Evolutionary conservation across 2,888 invertebrate species (phyloP).

Genomic region (Aphidoletes aphidimyza): DNA sequence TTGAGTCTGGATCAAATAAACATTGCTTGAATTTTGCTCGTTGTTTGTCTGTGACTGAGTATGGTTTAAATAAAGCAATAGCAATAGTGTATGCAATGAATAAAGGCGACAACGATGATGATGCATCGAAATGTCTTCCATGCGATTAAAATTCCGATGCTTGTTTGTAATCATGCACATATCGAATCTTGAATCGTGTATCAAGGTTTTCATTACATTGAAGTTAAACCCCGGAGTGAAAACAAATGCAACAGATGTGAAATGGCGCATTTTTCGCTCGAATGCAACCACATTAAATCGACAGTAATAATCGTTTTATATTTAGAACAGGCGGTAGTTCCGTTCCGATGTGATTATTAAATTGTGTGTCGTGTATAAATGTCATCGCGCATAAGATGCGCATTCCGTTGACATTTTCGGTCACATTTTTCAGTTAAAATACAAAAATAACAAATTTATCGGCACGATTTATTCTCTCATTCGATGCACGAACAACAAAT

Average conservation of each 20-base stretch:
- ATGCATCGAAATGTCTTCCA: background rate
- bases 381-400: background rate
- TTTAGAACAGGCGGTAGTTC: background rate
- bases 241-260: conserved; percentile 13
- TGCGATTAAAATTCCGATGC: conserved; percentile 17
- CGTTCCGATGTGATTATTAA: background rate
- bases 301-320: background rate
- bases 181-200: background rate
- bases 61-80: background rate
- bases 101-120: background rate
- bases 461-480: background rate
- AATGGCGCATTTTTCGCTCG: background rate
- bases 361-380: background rate
- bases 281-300: background rate
- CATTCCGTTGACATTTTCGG: background rate
- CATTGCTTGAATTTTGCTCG: background rate
- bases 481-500: background rate
- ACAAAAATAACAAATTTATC: background rate
- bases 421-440: background rate
- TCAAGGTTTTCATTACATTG: conserved; percentile 20
- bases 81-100: background rate
- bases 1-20: background rate
- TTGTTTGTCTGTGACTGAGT: background rate
- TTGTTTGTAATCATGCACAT: background rate
- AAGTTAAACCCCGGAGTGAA: background rate